phyloP scores from a whole-genome alignment of 2,888 invertebrate species.

The Melipona beecheii region DNA sequence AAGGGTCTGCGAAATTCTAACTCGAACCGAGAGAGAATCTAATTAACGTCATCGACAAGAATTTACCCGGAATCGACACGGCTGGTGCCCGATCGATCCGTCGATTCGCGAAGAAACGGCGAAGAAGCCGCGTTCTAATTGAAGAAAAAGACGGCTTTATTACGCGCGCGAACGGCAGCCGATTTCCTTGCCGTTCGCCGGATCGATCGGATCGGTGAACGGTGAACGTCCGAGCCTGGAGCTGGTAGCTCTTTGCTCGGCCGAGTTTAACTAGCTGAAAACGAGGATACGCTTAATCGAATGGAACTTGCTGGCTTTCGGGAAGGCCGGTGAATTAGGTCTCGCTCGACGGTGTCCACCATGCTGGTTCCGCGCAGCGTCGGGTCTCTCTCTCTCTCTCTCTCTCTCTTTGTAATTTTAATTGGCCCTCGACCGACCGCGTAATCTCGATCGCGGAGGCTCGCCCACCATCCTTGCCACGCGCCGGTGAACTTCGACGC shows the following conservation, averaged over 20 bases:
- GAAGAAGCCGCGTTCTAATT: neutral
- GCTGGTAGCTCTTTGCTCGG: slow-evolving; percentile 12
- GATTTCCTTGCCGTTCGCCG: slow-evolving; percentile 18
- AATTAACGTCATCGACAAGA: slow-evolving; percentile 15
- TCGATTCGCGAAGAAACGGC: too few species aligned
- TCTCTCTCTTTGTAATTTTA: slow-evolving; percentile 70
- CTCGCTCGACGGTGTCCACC: slow-evolving; percentile 51
- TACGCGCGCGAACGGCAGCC: neutral
- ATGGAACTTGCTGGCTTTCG: slow-evolving; percentile 45
- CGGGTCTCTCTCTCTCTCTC: slow-evolving; percentile 15
- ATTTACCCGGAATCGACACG: slow-evolving; percentile 4
- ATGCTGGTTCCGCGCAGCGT: slow-evolving; percentile 35
- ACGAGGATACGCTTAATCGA: slow-evolving; percentile 67
- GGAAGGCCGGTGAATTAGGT: slow-evolving; percentile 45
- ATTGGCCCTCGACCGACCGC: slow-evolving; percentile 54
- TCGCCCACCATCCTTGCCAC: slow-evolving; percentile 44
- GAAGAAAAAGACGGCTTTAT: neutral
- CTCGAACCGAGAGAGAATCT: neutral
- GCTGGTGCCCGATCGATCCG: neutral
- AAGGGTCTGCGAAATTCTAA: neutral
- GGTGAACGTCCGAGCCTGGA: slow-evolving; percentile 25
- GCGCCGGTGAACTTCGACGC: slow-evolving; percentile 37
- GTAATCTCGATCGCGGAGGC: slow-evolving; percentile 60
- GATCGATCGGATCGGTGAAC: slow-evolving; percentile 44
- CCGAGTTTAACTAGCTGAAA: slow-evolving; percentile 60